A percentile compares a stretch with the other conserved stretches of the same genome.
These are phyloP conservation scores for Antrozous pallidus DNA, from an alignment of 2,797 vertebrate genomes.

Conservation along the genomic window DNA sequence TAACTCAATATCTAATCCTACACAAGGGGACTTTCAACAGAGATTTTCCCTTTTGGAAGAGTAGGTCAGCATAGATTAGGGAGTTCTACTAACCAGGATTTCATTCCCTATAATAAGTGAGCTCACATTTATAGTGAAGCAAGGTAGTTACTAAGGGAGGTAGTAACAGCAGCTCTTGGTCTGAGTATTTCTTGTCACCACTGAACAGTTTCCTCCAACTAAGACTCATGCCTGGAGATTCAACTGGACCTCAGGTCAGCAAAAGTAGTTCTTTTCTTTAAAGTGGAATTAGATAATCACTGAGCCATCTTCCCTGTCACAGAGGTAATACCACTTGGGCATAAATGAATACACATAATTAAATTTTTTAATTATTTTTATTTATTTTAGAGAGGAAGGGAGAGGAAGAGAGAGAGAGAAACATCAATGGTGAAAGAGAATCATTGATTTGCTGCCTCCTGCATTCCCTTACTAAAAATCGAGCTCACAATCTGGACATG, in stretches of 20 bases:
- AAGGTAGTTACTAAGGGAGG: not conserved
- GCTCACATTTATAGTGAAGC: not conserved
- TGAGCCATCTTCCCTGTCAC: not conserved
- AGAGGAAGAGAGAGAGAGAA: too few species aligned
- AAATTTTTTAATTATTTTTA: slow-evolving; percentile 16
- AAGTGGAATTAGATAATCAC: slow-evolving; percentile 34
- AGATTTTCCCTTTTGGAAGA: not conserved
- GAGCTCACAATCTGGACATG: too few species aligned
- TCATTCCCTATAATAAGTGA: not conserved
- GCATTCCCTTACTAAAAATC: too few species aligned
- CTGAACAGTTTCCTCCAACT: not conserved
- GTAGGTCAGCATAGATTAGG: not conserved
- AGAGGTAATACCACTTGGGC: slow-evolving; percentile 21
- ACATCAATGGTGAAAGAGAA: too few species aligned
- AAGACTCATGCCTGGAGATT: not conserved
- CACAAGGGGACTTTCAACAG: not conserved
- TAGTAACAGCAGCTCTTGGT: not conserved
- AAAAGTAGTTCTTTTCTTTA: not conserved
- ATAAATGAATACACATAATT: slow-evolving; percentile 56
- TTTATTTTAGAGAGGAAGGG: too few species aligned
- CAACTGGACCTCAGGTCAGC: not conserved
- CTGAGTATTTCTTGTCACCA: not conserved
- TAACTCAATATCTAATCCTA: not conserved
- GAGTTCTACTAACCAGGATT: not conserved
- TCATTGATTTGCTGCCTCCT: too few species aligned